phyloP scores from a whole-genome alignment of 2,888 invertebrate genomes.

The Caenorhabditis zanzibari region DNA sequence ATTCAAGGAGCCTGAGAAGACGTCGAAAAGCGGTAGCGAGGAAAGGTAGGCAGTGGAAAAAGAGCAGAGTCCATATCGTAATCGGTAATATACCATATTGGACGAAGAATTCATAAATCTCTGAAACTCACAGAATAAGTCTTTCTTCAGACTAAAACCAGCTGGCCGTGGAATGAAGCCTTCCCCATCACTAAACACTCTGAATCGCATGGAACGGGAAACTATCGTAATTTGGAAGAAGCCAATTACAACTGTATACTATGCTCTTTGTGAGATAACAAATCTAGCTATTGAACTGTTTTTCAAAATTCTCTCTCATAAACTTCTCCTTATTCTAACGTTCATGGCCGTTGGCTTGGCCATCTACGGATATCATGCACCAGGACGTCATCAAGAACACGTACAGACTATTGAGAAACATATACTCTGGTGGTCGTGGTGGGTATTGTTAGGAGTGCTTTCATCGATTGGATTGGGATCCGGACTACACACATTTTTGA shows the following conservation, averaged over 20 bases:
- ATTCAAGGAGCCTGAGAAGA: conserved; percentile 46
- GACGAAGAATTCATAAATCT: background rate
- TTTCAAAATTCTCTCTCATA: conserved; percentile 79
- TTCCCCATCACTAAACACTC: conserved; percentile 77
- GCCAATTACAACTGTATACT: conserved; percentile 84
- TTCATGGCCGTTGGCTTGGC: conserved; percentile 74
- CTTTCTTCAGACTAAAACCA: conserved; percentile 55
- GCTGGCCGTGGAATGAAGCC: conserved; percentile 69
- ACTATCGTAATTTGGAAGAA: conserved; percentile 84
- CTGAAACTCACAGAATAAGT: no score
- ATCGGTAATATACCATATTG: background rate
- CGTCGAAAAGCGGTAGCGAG: background rate
- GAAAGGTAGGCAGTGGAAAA: no score
- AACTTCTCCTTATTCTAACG: conserved; percentile 71
- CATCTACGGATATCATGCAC: conserved; percentile 82
- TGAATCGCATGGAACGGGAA: conserved; percentile 82
- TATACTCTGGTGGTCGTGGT: conserved; percentile 88
- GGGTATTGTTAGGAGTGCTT: conserved; percentile 94
- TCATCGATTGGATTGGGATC: conserved; percentile 98
- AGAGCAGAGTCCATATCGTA: no score
- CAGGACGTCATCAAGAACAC: conserved; percentile 84
- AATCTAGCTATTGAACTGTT: conserved; percentile 70
- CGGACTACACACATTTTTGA: conserved; percentile 97
- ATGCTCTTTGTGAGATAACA: conserved; percentile 84
- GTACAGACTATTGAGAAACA: conserved; percentile 80